Base-by-base conservation (phyloP, 2,888 invertebrate genomes). In the Drosophila melanocephala region DNA sequence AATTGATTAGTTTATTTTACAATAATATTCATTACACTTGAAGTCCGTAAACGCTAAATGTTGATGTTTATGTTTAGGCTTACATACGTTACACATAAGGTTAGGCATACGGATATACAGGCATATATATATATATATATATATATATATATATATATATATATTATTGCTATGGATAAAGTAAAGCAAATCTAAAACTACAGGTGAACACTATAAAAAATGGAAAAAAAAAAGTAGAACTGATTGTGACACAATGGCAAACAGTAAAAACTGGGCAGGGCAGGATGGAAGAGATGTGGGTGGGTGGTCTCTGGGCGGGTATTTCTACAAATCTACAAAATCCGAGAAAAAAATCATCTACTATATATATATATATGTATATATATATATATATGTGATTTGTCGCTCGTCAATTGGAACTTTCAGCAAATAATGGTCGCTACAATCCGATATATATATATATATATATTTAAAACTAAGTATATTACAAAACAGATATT, bases 1-100 rank as follows among this genome's bases (percentile, higher is more conserved):
- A 83, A 69, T 69, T 55, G 71, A 67, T 83, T 81, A 71, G 60
- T 78, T 78, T 83, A 84, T 83, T 83, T 79, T 87, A 83, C 83
- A 84, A 28, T 65, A 69, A 78, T 71, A 68, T 75, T 75, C 72
- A 83, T 68, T 76, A 72, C 78, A 72, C 42, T 59, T 60, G 75
- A 59, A 73, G 61, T 22, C 30, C 61, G 28, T 71, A 71, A 26
- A 37, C 33, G 30, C 72, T 73, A 65, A 28, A 55, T 52, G 22
- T 35, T 52, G 55, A 44, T 37, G 22, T 70, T 39, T 53, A 56
- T 51, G 10, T 37, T 66, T 30, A 53, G 28, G 52, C 33, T 59
- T 14, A 53, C 22, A 62, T 52, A 71, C 44, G 44, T 52, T 44
- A 70, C 51, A 59, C 32, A 65, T 59, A 60, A 50, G 51, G 19